Conservation (phyloP, 2,888 invertebrate species). For the Onchidella celtica region DNA sequence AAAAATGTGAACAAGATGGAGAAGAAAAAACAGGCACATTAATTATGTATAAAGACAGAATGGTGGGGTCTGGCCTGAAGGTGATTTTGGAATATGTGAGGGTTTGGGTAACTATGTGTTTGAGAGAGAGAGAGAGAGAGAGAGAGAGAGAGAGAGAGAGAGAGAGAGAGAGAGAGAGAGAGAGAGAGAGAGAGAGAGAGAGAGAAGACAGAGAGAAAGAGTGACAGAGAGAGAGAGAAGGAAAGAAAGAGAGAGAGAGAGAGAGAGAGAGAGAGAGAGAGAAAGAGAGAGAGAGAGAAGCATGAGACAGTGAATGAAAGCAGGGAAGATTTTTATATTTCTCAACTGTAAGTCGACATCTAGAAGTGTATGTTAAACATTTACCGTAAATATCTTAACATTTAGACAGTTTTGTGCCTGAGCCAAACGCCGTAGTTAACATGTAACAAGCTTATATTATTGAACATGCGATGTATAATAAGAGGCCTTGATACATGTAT, state of each 20-base stretch:
- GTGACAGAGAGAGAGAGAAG: slow-evolving; percentile 18
- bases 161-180: not conserved
- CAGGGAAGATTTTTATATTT: not conserved
- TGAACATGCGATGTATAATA: not conserved
- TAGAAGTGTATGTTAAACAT: not conserved
- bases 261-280: slow-evolving; percentile 15
- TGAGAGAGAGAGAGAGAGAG: too few relatives aligned
- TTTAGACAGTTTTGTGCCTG: not conserved
- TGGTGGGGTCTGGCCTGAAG: too few relatives aligned
- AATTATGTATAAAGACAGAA: too few relatives aligned
- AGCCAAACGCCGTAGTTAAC: not conserved
- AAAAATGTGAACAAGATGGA: too few relatives aligned
- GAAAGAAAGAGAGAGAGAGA: slow-evolving; percentile 24
- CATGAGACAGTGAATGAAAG: too few relatives aligned
- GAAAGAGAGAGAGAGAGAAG: slow-evolving; percentile 18
- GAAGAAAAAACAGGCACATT: too few relatives aligned
- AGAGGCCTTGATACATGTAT: too few relatives aligned
- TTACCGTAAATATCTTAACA: not conserved
- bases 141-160: not conserved
- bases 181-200: slow-evolving; percentile 21
- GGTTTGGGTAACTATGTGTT: too few relatives aligned
- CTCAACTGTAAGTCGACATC: not conserved
- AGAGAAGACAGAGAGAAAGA: not conserved
- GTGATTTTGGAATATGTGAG: too few relatives aligned
- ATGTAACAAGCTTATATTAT: not conserved